These are phyloP conservation scores for Onychomys arenicola DNA, from an alignment of 2,797 vertebrate species.

Conservation along the genomic window DNA sequence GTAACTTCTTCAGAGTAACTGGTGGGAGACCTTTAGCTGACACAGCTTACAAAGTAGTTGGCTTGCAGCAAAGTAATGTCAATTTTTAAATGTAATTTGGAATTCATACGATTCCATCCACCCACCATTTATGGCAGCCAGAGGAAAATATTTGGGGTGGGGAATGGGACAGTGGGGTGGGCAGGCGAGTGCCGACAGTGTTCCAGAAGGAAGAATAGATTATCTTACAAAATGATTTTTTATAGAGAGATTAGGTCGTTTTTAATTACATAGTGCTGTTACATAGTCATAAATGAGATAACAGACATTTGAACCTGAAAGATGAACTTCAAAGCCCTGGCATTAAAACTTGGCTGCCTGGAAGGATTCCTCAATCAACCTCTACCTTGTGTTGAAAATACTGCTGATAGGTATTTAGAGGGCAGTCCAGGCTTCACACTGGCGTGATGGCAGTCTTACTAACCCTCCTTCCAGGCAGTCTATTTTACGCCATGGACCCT, in stretches of 20 bases:
- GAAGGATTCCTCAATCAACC: not conserved
- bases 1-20: constrained; percentile 80
- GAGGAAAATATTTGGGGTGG: constrained; percentile 17
- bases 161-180: not conserved
- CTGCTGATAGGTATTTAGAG: not conserved
- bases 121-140: constrained; percentile 54
- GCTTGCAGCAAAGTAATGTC: constrained; percentile 76
- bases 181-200: not conserved
- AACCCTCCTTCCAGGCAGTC: not conserved
- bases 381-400: not conserved
- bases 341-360: constrained; percentile 24
- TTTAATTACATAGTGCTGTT: not conserved
- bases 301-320: not conserved
- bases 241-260: constrained; percentile 36
- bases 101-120: constrained; percentile 59
- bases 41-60: constrained; percentile 77
- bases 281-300: not conserved
- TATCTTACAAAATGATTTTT: constrained; percentile 40
- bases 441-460: not conserved
- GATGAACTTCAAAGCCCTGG: not conserved
- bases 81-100: constrained; percentile 79
- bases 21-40: constrained; percentile 79
- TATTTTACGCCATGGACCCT: not conserved
- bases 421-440: not conserved
- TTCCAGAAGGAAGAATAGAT: constrained; percentile 54